Conservation (phyloP, 2,113 vertebrate genomes). For the Nibea coibor region DNA sequence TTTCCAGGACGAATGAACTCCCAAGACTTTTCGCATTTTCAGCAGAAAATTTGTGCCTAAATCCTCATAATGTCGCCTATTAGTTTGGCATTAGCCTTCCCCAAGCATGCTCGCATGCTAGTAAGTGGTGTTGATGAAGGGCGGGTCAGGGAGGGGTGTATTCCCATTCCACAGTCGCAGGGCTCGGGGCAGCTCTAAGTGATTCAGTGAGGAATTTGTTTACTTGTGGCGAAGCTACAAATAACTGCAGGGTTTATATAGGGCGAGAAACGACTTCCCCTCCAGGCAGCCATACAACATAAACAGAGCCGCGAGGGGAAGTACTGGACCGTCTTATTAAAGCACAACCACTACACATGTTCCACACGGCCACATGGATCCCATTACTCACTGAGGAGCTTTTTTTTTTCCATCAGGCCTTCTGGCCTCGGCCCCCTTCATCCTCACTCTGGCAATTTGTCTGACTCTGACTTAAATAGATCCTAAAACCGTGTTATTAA, state of each 20-base stretch:
- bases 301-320: constrained; percentile 74
- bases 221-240: constrained; percentile 83
- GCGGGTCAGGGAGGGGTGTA: constrained; percentile 53
- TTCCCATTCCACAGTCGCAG: constrained; percentile 55
- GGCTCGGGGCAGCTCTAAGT: constrained; percentile 56
- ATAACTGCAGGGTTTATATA: constrained; percentile 81
- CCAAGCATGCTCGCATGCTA: neutral
- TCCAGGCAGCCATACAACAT: constrained; percentile 76
- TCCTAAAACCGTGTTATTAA: constrained; percentile 64
- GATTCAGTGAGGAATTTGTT: constrained; percentile 82
- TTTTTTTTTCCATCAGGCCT: constrained; percentile 48
- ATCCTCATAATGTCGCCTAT: neutral
- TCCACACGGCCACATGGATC: constrained; percentile 75
- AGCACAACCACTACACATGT: constrained; percentile 75
- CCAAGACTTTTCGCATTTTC: neutral
- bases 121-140: constrained; percentile 26
- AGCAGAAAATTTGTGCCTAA: neutral
- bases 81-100: constrained; percentile 13
- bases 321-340: constrained; percentile 71
- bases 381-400: constrained; percentile 69
- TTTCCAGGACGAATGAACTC: too few species aligned
- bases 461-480: constrained; percentile 58
- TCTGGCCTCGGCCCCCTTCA: constrained; percentile 44
- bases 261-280: constrained; percentile 73
- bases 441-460: constrained; percentile 68